Percentiles rank a stretch among this genome's conserved stretches.
phyloP scores from a whole-genome alignment of 2,797 vertebrate species.

The Babyrousa celebensis region DNA sequence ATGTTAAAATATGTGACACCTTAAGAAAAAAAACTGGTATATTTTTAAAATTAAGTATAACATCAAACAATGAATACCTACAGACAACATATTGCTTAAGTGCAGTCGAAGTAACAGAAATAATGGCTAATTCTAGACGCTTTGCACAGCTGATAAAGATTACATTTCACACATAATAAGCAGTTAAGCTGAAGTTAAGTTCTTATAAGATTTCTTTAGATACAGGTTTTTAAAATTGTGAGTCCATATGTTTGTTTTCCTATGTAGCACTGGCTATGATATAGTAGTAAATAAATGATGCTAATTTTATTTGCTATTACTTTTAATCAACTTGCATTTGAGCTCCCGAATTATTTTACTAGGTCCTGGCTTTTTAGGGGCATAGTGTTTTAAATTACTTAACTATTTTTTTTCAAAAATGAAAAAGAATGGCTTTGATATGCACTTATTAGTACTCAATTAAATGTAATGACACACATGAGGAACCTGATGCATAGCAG shows the following conservation, averaged over 20 bases:
- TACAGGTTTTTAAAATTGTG: background rate
- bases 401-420: background rate
- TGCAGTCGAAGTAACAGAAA: background rate
- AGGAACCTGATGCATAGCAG: background rate
- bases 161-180: slow-evolving; percentile 53
- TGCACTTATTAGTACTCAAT: background rate
- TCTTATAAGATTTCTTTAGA: slow-evolving; percentile 14
- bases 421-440: background rate
- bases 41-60: slow-evolving; percentile 53
- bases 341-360: slow-evolving; percentile 7
- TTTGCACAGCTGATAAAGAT: slow-evolving; percentile 40
- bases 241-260: background rate
- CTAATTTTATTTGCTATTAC: background rate
- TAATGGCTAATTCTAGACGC: background rate
- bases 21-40: background rate
- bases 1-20: background rate
- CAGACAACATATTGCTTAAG: background rate
- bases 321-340: slow-evolving; percentile 40
- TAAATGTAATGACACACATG: background rate
- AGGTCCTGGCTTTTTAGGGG: background rate
- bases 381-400: background rate
- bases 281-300: slow-evolving; percentile 33
- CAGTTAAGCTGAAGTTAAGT: slow-evolving; percentile 49
- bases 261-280: background rate
- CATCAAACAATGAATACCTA: background rate